Evolutionary conservation across 2,888 invertebrate genomes (phyloP).

Genomic region (Elgonia sp.): DNA sequence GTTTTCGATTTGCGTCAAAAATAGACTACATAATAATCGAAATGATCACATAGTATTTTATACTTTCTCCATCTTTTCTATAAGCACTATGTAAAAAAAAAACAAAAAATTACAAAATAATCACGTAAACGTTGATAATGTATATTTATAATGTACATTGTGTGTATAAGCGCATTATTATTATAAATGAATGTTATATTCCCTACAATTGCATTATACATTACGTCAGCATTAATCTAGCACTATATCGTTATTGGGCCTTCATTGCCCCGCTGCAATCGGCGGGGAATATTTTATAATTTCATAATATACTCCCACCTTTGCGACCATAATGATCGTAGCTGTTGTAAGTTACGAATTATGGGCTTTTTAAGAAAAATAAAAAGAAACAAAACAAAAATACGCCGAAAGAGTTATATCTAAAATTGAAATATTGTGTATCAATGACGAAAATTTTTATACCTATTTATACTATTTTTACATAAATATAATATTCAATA

Average conservation of each 20-base stretch:
- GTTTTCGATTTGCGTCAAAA: conserved; percentile 52
- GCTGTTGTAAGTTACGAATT: conserved; percentile 76
- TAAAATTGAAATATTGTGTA: conserved; percentile 46
- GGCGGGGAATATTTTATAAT: conserved; percentile 72
- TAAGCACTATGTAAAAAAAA: conserved; percentile 78
- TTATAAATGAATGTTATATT: conserved; percentile 75
- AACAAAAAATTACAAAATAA: conserved; percentile 80
- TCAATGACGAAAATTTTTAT: conserved; percentile 2
- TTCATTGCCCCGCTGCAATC: conserved; percentile 58
- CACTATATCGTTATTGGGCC: conserved; percentile 71
- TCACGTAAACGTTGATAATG: conserved; percentile 83
- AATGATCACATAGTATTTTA: conserved; percentile 82
- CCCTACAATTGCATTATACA: conserved; percentile 74
- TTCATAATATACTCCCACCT: conserved; percentile 70
- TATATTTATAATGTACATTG: conserved; percentile 85
- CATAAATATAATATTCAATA: too few species aligned
- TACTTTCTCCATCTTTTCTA: conserved; percentile 82
- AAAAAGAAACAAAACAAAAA: conserved; percentile 8
- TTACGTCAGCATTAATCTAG: conserved; percentile 68
- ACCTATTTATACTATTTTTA: not conserved
- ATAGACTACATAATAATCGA: conserved; percentile 67
- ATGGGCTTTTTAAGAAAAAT: conserved; percentile 58
- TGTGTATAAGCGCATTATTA: conserved; percentile 82
- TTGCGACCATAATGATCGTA: conserved; percentile 65
- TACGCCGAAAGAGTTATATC: conserved; percentile 15